Evolutionary conservation across 2,888 invertebrate species (phyloP), one percentile per base, ranked within the genome.

Genomic region (Liopterus haemorrhoidalis): DNA sequence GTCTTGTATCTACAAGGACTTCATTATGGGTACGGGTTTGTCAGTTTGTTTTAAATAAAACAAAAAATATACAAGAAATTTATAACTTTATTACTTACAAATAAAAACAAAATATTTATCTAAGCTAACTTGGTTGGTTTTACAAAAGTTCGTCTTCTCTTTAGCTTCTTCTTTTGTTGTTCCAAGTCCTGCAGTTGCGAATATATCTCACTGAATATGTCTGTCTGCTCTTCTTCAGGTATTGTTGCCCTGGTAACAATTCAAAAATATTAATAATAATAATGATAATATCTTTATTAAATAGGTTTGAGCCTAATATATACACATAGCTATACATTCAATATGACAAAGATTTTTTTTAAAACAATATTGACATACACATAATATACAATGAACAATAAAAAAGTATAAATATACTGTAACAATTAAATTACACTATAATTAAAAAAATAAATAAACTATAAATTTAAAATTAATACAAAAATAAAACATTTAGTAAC

Each of bases 181-280:
- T 87, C 85, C 46, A 87, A 61, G 54, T 82, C 78, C 55, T 82
- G 81, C 28, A 90, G 65, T 57, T 88, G 81, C 4, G 79, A 72
- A 59, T 85, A 78, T 2, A 95, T 81, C 69, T 95, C 92, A 1
- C 80, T 70, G 74, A 83, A 93, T 58, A 96, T 89, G 60, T 84
- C 79, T 20, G 72, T 76, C 63, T 92, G 89, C 48, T 95, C 93
- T 64, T 92, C 92, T 55, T 85, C 84, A 6, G 92, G 85, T 57
- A 94, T 86, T 1, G 88, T 85, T 65, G 75, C 72, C 59, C 85
- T 82, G 64, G 9, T 72, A n/a, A n/a, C n/a, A n/a, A n/a, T n/a
- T n/a, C n/a, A 71, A 55, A 51, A 45, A 41, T 52, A 55, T 47
- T 42, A 48, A 40, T 50, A 38, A 30, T 32, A 37, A 32, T 12